Evolutionary conservation across 1,140 invertebrate species (phyloP).

Genomic region (Teleogryllus occipitalis): DNA sequence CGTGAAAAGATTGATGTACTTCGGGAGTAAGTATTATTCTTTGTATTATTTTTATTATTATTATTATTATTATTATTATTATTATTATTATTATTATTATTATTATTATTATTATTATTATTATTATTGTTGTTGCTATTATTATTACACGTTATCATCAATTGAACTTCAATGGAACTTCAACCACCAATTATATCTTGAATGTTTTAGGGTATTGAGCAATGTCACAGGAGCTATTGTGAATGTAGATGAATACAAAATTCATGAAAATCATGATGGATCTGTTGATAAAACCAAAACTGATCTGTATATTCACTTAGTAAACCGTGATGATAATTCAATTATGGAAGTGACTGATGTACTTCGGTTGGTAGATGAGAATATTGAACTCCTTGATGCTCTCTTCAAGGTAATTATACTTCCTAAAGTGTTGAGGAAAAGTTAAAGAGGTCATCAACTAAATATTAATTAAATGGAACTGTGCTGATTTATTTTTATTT

Average conservation of each 20-base stretch:
- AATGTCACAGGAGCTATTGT: constrained; percentile 85
- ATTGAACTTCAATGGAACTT: neutral
- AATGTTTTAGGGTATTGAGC: constrained; percentile 52
- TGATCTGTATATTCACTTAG: constrained; percentile 87
- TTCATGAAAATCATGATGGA: constrained; percentile 85
- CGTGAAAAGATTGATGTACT: constrained; percentile 69
- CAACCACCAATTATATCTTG: constrained; percentile 21
- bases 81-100: constrained; percentile 28
- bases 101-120: no score
- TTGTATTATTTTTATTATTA: no score
- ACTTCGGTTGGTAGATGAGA: constrained; percentile 76
- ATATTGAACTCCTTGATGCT: constrained; percentile 78
- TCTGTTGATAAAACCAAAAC: constrained; percentile 90
- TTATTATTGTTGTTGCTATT: neutral
- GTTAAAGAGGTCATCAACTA: no score
- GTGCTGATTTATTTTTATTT: no score
- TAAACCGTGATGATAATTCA: constrained; percentile 80
- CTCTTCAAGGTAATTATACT: constrained; percentile 69
- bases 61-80: no score
- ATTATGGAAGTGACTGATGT: constrained; percentile 82
- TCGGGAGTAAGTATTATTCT: constrained; percentile 53
- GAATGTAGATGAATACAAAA: constrained; percentile 86
- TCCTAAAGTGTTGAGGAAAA: no score
- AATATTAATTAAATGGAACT: no score
- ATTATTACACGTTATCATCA: neutral